These are phyloP conservation scores for Malurus elegans DNA, from an alignment of 2,113 vertebrate species.

Conservation along the genomic window DNA sequence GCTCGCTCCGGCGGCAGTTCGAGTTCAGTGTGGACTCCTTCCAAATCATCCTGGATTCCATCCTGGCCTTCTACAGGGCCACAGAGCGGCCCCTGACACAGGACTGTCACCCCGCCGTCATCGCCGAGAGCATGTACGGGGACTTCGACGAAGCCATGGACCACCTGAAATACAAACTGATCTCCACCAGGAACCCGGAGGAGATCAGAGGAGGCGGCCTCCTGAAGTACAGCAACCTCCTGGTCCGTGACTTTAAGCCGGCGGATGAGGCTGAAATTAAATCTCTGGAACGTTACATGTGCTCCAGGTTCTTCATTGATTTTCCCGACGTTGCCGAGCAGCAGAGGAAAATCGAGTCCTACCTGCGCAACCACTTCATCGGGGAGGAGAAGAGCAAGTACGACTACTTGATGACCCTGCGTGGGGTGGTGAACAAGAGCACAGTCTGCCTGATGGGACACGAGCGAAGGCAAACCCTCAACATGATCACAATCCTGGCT, in stretches of 20 bases:
- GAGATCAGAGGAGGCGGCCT: conserved; percentile 95
- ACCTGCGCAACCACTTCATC: conserved; percentile 93
- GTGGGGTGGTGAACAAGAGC: conserved; percentile 88
- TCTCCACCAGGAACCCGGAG: conserved; percentile 91
- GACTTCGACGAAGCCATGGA: conserved; percentile 91
- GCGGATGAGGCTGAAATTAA: conserved; percentile 90
- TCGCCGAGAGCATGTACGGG: conserved; percentile 95
- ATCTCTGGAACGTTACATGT: conserved; percentile 95
- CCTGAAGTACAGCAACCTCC: conserved; percentile 93
- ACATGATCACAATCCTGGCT: conserved; percentile 93
- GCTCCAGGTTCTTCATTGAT: conserved; percentile 97
- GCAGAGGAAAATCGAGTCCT: conserved; percentile 93
- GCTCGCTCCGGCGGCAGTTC: conserved; percentile 87
- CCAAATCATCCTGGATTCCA: conserved; percentile 89
- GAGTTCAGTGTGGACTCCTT: conserved; percentile 99
- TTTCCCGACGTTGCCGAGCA: conserved; percentile 93
- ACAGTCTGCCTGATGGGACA: conserved; percentile 94
- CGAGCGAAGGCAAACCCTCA: conserved; percentile 89
- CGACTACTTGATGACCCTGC: conserved; percentile 94
- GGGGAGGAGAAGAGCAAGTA: conserved; percentile 96
- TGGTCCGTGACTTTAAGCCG: conserved; percentile 91
- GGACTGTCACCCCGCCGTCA: conserved; percentile 71
- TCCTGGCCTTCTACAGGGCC: conserved; percentile 82
- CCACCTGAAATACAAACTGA: conserved; percentile 87
- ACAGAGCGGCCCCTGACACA: conserved; percentile 65